Conservation (phyloP, 2,888 invertebrate genomes). For the Thymelicus lineola region DNA sequence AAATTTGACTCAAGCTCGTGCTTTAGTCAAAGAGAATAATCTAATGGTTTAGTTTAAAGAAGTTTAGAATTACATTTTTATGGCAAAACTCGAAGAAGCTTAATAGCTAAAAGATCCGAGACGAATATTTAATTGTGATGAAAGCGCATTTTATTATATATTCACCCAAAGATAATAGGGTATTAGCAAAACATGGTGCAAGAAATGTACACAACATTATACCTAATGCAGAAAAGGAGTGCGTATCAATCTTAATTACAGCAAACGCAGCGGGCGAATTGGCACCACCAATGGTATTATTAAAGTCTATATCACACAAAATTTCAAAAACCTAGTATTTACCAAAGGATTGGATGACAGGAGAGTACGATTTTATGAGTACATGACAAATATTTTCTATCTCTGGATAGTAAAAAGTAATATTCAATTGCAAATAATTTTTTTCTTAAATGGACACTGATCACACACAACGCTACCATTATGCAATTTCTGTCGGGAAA, state of each 20-base stretch:
- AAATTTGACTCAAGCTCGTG: conserved; percentile 35
- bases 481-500: conserved; percentile 32
- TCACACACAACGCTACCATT: conserved; percentile 34
- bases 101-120: conserved; percentile 27
- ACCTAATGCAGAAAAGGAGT: conserved; percentile 36
- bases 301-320: conserved; percentile 37
- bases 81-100: conserved; percentile 22
- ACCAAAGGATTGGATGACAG: conserved; percentile 39
- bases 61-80: conserved; percentile 26
- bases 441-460: conserved; percentile 40
- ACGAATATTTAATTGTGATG: conserved; percentile 38
- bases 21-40: no score
- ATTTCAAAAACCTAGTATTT: conserved; percentile 33
- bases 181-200: conserved; percentile 33
- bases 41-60: conserved; percentile 16
- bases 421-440: conserved; percentile 43
- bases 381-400: conserved; percentile 48
- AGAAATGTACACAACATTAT: conserved; percentile 37
- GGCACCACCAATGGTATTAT: conserved; percentile 39
- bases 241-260: conserved; percentile 35
- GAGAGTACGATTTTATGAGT: conserved; percentile 39
- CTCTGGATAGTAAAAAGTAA: conserved; percentile 48
- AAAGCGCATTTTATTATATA: conserved; percentile 39
- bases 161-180: conserved; percentile 32
- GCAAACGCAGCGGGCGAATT: conserved; percentile 39